Conservation (phyloP, 2,797 vertebrate genomes). For the Typhlichthys eigenmanni region DNA sequence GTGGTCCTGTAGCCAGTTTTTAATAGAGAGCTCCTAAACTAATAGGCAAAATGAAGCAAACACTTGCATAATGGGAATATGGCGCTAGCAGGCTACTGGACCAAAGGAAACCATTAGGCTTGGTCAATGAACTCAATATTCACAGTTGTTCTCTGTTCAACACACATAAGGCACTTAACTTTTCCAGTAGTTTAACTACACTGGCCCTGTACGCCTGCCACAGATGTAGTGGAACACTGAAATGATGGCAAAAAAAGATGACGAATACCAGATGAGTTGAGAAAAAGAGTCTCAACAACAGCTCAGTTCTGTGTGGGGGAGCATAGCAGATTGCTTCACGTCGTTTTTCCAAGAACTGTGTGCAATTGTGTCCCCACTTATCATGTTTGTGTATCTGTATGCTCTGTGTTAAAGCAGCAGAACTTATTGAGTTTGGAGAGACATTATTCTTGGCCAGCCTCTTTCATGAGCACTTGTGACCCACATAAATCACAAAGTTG, state of each 20-base stretch:
- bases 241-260: not conserved
- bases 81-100: no score
- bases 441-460: not conserved
- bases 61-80: no score
- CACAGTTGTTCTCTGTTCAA: no score
- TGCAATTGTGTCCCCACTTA: conserved; percentile 7
- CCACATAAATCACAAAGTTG: not conserved
- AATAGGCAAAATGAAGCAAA: no score
- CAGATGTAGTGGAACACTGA: not conserved
- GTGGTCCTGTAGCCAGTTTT: no score
- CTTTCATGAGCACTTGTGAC: not conserved
- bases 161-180: no score
- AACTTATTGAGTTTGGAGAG: conserved; percentile 2
- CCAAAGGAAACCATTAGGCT: no score
- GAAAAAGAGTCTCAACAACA: conserved; percentile 20
- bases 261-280: conserved; percentile 6
- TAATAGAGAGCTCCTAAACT: no score
- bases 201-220: not conserved
- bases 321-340: conserved; percentile 50
- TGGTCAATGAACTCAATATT: no score
- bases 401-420: conserved; percentile 22
- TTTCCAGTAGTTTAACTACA: no score
- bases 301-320: conserved; percentile 27
- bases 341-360: conserved; percentile 50
- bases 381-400: conserved; percentile 21